These are phyloP conservation scores for Mesorhabditis belari DNA, from an alignment of 2,888 invertebrate species.

Conservation along the genomic window DNA sequence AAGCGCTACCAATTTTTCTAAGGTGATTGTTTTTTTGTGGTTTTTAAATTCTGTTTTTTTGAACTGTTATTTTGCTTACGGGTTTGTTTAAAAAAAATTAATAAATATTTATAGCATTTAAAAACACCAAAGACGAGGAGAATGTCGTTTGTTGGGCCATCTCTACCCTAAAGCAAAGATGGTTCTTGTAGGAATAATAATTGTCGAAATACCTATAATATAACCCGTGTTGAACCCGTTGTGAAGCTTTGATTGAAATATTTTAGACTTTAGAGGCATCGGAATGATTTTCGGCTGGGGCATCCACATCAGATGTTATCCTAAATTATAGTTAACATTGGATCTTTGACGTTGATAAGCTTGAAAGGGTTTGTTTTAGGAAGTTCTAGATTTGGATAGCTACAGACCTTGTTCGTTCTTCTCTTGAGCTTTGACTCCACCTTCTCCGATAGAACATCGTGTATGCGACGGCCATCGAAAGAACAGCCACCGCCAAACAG, in stretches of 20 bases:
- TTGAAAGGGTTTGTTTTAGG: too few relatives aligned
- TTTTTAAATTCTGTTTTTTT: neutral
- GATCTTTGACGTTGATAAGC: too few relatives aligned
- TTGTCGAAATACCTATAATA: too few relatives aligned
- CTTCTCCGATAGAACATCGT: conserved; percentile 7
- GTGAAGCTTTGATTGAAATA: neutral
- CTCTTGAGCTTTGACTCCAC: neutral
- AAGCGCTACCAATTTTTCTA: conserved; percentile 37
- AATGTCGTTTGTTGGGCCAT: too few relatives aligned
- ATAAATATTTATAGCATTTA: too few relatives aligned
- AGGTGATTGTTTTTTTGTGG: conserved; percentile 8
- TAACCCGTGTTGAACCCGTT: neutral
- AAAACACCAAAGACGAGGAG: too few relatives aligned
- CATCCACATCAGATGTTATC: neutral
- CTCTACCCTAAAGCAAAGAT: too few relatives aligned
- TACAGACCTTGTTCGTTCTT: neutral
- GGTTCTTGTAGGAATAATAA: too few relatives aligned
- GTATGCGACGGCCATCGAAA: conserved; percentile 8
- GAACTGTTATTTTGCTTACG: too few relatives aligned
- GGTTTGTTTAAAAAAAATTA: too few relatives aligned
- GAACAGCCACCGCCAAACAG: conserved; percentile 4
- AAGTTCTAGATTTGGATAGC: too few relatives aligned
- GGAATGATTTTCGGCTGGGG: neutral
- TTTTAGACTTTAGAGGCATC: neutral
- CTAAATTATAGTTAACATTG: neutral